Evolutionary conservation across 2,113 vertebrate genomes (phyloP), one percentile per base, ranked within the genome.

Genomic region (Vulpes vulpes): DNA sequence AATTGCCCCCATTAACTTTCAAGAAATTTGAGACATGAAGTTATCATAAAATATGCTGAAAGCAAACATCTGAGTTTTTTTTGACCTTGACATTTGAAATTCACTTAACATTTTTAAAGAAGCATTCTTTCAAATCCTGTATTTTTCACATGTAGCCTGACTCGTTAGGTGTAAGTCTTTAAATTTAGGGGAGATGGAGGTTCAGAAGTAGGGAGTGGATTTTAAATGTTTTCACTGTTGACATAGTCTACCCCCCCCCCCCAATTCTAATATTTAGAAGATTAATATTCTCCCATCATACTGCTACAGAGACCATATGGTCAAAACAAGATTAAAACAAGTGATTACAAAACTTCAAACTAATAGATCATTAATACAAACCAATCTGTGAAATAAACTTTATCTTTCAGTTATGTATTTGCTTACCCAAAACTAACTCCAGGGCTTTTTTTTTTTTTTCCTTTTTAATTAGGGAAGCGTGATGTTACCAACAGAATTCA

Each of bases 21-120:
- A 98, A 97, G 95, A 97, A 98, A 95, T 89, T 93, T 55, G 87
- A 98, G 91, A 97, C 94, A 73, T 95, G 74, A 78, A 87, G 5
- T 0, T 96, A 98, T 98, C 97, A 85, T 98, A 98, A 98, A 98
- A 98, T 98, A 98, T 95, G 86, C 97, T 98, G 98, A 98, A 98
- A 98, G 98, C 74, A 98, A 98, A 94, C 98, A 98, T 94, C 64
- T 95, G 38, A 98, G 88, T 71, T 55, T 55, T 90, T 98, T 98
- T 98, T 98, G 97, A 98, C 97, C 91, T 98, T 98, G 76, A 95
- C 43, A 95, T 81, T 89, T 86, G 78, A 98, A 98, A 98, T 98
- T 97, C 87, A 83, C 59, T 94, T 62, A 90, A 57, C 8, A 51
- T 97, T 94, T 91, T 96, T 98, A n/a, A 49, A 95, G 93, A 90